Percentiles rank a stretch among this genome's conserved stretches.
Conservation (phyloP, 1,140 invertebrate genomes). For the Lethocerus indicus region DNA sequence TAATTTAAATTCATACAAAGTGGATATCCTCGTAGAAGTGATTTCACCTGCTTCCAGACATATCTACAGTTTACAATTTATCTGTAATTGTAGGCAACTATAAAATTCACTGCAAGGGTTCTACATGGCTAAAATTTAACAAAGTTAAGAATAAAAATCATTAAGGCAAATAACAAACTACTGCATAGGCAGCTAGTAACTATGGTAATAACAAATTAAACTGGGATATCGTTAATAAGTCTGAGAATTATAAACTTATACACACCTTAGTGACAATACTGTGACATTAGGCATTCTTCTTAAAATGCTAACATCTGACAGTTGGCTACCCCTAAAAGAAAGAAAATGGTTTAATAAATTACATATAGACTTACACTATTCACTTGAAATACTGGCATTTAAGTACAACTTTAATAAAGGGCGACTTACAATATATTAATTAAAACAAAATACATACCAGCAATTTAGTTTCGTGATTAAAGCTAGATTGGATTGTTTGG, state of each 20-base stretch:
- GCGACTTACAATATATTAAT: not conserved
- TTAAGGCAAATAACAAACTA: too few species aligned
- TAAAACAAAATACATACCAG: slow-evolving; percentile 44
- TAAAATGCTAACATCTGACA: slow-evolving; percentile 57
- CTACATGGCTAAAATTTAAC: too few species aligned
- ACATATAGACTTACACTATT: not conserved
- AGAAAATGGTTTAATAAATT: not conserved
- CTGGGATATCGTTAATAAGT: too few species aligned
- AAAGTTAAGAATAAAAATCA: too few species aligned
- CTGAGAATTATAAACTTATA: not conserved
- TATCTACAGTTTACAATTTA: too few species aligned
- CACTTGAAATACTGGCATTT: not conserved
- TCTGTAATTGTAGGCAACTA: too few species aligned
- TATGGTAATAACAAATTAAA: too few species aligned
- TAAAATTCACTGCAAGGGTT: too few species aligned
- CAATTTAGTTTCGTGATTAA: slow-evolving; percentile 76
- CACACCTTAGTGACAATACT: slow-evolving; percentile 57
- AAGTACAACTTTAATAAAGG: not conserved
- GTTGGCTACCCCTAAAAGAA: slow-evolving; percentile 57
- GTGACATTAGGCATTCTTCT: slow-evolving; percentile 60
- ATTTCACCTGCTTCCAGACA: too few species aligned
- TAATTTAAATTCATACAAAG: too few species aligned
- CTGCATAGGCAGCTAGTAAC: too few species aligned
- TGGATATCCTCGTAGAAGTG: too few species aligned
- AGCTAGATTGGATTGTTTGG: slow-evolving; percentile 67